phyloP scores from a whole-genome alignment of 2,113 vertebrate species.

The Glareola pratincola region DNA sequence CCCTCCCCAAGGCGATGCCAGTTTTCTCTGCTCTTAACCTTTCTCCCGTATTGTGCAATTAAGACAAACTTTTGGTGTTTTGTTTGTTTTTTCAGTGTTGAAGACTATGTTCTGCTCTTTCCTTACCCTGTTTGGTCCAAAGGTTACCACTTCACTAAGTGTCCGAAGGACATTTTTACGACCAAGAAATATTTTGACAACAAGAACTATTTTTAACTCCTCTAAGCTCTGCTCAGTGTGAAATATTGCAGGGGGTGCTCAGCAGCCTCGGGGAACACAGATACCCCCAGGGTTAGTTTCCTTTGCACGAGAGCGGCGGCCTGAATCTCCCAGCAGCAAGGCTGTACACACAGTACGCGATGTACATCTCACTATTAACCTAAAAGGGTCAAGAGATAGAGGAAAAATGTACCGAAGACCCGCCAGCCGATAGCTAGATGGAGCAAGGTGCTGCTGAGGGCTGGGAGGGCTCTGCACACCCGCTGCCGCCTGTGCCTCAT shows the following conservation, averaged over 20 bases:
- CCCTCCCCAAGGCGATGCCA: not conserved
- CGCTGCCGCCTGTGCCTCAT: not conserved
- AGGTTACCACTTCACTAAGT: slow-evolving; percentile 40
- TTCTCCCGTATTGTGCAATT: not conserved
- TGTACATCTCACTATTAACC: not conserved
- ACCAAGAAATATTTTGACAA: slow-evolving; percentile 25
- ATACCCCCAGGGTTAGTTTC: not conserved
- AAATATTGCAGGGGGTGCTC: not conserved
- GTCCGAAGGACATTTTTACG: slow-evolving; percentile 45
- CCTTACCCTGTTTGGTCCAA: not conserved
- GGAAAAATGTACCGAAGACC: not conserved
- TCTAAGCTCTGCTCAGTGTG: slow-evolving; percentile 11
- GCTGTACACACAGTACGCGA: not conserved
- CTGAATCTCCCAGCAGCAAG: not conserved
- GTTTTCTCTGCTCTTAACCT: slow-evolving; percentile 3
- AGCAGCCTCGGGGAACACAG: not conserved
- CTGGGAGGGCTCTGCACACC: not conserved
- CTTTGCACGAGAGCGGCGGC: not conserved
- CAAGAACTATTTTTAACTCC: slow-evolving; percentile 38
- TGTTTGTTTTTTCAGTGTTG: not conserved
- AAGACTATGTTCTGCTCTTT: not conserved
- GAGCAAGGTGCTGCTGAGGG: accelerated
- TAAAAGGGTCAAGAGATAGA: not conserved
- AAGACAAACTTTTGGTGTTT: not conserved
- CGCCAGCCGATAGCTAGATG: not conserved